Conservation (phyloP, 1,140 invertebrate genomes). For the Sitobion miscanthi region DNA sequence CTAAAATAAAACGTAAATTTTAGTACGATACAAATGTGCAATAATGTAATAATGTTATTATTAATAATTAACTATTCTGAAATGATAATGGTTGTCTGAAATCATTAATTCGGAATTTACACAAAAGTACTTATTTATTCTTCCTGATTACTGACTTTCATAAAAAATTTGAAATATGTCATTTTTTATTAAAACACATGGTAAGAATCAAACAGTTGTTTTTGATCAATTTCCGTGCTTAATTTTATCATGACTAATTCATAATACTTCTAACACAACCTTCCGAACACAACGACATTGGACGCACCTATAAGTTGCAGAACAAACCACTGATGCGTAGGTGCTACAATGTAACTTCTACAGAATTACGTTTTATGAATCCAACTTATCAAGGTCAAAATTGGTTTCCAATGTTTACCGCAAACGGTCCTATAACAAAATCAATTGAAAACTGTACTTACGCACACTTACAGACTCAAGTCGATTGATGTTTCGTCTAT, state of each 20-base stretch:
- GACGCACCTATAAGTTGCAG: slow-evolving; percentile 31
- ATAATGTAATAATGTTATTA: background rate
- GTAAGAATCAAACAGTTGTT: background rate
- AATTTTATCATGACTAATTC: background rate
- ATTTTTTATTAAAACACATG: background rate
- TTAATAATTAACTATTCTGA: background rate
- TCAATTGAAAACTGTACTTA: background rate
- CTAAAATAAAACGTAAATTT: background rate
- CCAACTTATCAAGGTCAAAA: slow-evolving; percentile 7
- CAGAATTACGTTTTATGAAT: slow-evolving; percentile 28
- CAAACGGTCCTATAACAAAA: background rate
- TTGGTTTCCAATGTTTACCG: background rate
- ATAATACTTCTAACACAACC: background rate
- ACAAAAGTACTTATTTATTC: background rate
- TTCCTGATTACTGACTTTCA: background rate
- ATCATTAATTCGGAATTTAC: background rate
- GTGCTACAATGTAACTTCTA: background rate
- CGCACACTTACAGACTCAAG: background rate
- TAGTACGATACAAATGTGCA: background rate
- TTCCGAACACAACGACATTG: background rate
- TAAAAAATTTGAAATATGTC: background rate
- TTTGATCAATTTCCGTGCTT: background rate
- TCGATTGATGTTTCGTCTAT: background rate
- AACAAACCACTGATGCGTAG: background rate
- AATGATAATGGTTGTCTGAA: background rate